A percentile compares a stretch with the other conserved stretches of the same genome.
Evolutionary conservation across 2,797 vertebrate genomes (phyloP).

Genomic region (Salmo trutta): DNA sequence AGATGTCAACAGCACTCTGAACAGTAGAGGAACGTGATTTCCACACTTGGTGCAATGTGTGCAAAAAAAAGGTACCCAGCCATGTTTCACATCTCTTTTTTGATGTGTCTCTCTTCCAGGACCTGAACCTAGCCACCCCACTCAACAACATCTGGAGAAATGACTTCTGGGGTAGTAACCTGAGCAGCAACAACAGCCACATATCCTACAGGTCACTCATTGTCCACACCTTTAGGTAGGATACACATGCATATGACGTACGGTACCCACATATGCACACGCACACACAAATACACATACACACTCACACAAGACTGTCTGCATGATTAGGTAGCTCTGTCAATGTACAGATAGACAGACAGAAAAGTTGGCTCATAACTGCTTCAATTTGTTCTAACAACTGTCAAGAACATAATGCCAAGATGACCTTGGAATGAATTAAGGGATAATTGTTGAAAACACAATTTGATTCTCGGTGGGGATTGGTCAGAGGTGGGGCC

Average conservation of each 20-base stretch:
- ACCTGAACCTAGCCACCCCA: constrained; percentile 86
- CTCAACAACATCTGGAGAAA: constrained; percentile 92
- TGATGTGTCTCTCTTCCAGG: constrained; percentile 70
- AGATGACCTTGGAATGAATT: background rate
- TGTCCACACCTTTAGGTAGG: constrained; percentile 94
- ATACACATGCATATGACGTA: background rate
- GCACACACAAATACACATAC: too few relatives aligned
- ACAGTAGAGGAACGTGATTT: background rate
- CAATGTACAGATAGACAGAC: too few relatives aligned
- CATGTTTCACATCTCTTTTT: background rate
- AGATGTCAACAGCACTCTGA: too few relatives aligned
- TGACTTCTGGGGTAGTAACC: constrained; percentile 91
- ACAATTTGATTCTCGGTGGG: background rate
- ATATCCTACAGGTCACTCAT: constrained; percentile 98
- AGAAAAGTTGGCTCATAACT: background rate
- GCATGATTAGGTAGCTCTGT: too few relatives aligned
- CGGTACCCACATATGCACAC: background rate
- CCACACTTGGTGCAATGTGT: background rate
- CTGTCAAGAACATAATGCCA: background rate
- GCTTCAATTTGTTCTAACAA: background rate
- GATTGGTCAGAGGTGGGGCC: background rate
- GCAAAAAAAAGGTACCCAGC: too few relatives aligned
- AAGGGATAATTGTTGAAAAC: background rate
- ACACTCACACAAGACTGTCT: background rate
- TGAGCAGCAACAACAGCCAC: constrained; percentile 97